Percentiles rank a stretch among this genome's conserved stretches.
Conservation (phyloP, 2,888 invertebrate species). For the Orchesella flavescens region DNA sequence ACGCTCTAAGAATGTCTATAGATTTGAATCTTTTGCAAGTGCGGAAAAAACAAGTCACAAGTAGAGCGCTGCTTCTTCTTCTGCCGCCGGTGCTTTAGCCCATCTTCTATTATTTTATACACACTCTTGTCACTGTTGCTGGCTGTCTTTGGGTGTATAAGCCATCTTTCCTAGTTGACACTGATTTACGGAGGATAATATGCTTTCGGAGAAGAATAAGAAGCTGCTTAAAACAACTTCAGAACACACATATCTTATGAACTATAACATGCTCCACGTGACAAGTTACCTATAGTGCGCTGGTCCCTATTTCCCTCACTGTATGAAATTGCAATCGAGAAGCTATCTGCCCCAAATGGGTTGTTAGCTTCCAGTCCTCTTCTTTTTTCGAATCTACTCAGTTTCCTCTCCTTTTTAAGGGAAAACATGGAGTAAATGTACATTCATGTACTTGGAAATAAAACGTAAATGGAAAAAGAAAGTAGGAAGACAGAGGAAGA, state of each 20-base stretch:
- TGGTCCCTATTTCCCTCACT: conserved; percentile 21
- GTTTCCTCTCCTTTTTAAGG: not conserved
- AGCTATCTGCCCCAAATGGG: conserved; percentile 55
- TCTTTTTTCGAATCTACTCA: not conserved
- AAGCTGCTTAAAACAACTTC: conserved; percentile 50
- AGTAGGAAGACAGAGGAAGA: conserved; percentile 1
- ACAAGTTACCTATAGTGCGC: conserved; percentile 27
- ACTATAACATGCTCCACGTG: conserved; percentile 21
- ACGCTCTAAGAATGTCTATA: not conserved
- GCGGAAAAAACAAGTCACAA: conserved; percentile 6
- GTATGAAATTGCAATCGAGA: conserved; percentile 56
- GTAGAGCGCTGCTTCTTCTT: conserved; percentile 15
- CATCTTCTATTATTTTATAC: conserved; percentile 29
- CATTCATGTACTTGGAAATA: not conserved
- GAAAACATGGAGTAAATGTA: not conserved
- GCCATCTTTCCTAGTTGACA: conserved; percentile 44
- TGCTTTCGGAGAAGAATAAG: conserved; percentile 44
- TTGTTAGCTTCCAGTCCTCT: conserved; percentile 35
- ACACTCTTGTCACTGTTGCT: conserved; percentile 23
- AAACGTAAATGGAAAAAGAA: not conserved
- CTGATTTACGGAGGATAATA: conserved; percentile 54
- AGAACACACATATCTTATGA: conserved; percentile 28
- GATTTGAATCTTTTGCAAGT: conserved; percentile 9
- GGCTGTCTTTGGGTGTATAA: conserved; percentile 28
- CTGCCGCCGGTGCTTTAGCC: conserved; percentile 14